Base-by-base conservation (phyloP, 2,113 vertebrate species). In the Okapia johnstoni region DNA sequence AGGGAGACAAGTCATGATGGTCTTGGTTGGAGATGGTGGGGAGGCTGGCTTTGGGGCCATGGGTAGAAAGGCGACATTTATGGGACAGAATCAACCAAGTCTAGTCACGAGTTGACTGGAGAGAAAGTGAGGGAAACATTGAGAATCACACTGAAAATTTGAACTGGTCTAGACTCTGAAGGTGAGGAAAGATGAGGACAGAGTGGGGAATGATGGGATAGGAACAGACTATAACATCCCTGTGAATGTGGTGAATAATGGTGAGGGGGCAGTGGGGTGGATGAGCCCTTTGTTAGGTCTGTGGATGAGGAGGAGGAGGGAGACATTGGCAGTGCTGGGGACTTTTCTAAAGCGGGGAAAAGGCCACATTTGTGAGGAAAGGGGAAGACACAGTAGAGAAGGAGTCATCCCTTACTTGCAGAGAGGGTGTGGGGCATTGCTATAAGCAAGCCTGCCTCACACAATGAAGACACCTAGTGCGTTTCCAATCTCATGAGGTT, bases 361-460 rank as follows among this genome's bases (percentile, higher is more conserved):
- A 76, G 28, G 48, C 9, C 50, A 14, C 80, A 19, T 58, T 30
- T 80, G 2, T 46, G 48, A 28, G 48, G 6, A 52, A 23, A 79
- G 21, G 33, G 50, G n/a, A 66, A 54, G n/a, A 7, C 1, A 1
- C 1, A 2, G 15, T 6, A 40, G n/a, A 17, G 30, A 15, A 85
- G 7, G 6, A 43, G 15, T 8, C 13, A 25, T 28, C 7, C 4
- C 40, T 28, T 33, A 46, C 40, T 28, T 43, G 36, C 2, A 0
- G 70, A 11, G 21, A 25, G 36, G 15, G 23, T 28, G 12, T 33
- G 26, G 36, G 6, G 6, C 11, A 0, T 43, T 7, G 5, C 16
- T 0, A 2, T 6, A 15, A 17, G 33, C 33, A 40, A 15, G 4
- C 5, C 3, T 1, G 16, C 4, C 40, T 28, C 28, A 6, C 5